A percentile compares a stretch with the other conserved stretches of the same genome.
These are phyloP conservation scores for Thalassaphorura encarpata DNA, from an alignment of 1,140 invertebrate genomes.

Conservation along the genomic window DNA sequence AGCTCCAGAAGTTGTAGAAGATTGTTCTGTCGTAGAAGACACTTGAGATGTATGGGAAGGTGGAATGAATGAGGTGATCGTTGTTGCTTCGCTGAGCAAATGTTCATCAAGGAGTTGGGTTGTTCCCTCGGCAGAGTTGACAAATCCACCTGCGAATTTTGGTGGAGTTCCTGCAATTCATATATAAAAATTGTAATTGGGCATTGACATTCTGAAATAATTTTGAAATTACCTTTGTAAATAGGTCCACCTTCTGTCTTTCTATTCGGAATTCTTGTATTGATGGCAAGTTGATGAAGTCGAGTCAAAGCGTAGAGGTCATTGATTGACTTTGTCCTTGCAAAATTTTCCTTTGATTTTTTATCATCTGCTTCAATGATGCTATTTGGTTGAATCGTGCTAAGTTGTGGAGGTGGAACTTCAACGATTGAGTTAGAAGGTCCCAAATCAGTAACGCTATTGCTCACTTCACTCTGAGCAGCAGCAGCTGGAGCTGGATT, in stretches of 20 bases:
- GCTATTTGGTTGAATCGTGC: background rate
- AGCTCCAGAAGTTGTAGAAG: slow-evolving; percentile 10
- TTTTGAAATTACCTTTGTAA: background rate
- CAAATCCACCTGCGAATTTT: slow-evolving; percentile 17
- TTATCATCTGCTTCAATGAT: slow-evolving; percentile 5
- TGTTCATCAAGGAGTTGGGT: slow-evolving; percentile 11
- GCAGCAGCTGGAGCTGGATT: too few species aligned
- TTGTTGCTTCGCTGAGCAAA: slow-evolving; percentile 20
- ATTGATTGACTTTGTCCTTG: slow-evolving; percentile 24
- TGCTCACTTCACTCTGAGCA: too few species aligned
- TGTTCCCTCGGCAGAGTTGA: slow-evolving; percentile 18
- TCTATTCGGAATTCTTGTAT: slow-evolving; percentile 18
- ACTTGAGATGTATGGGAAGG: slow-evolving; percentile 8
- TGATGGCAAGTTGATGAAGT: slow-evolving; percentile 30
- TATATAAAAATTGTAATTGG: background rate
- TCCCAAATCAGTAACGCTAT: too few species aligned
- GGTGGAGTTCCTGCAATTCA: slow-evolving; percentile 10
- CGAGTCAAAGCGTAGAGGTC: slow-evolving; percentile 29
- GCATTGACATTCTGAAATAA: background rate
- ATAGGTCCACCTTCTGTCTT: background rate
- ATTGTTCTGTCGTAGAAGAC: slow-evolving; percentile 8
- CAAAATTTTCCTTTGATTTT: slow-evolving; percentile 29
- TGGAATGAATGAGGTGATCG: slow-evolving; percentile 11
- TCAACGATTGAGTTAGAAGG: too few species aligned
- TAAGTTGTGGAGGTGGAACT: too few species aligned